Percentiles rank a stretch among this genome's conserved stretches.
phyloP scores from a whole-genome alignment of 1,140 invertebrate genomes.

The Trichonephila clavipes region DNA sequence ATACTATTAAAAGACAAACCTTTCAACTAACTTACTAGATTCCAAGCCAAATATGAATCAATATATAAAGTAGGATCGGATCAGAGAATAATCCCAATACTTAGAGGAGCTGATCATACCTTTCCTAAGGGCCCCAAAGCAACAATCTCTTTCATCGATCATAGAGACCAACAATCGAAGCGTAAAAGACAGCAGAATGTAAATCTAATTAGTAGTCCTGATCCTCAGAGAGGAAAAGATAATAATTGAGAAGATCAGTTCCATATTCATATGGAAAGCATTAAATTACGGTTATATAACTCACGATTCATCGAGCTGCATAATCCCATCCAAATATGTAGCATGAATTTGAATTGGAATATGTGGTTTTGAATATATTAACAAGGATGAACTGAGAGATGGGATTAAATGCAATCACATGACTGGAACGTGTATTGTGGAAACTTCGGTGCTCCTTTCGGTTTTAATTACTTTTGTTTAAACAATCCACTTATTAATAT shows the following conservation, averaged over 20 bases:
- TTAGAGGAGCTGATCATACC: background rate
- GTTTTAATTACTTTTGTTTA: no score
- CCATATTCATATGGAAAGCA: background rate
- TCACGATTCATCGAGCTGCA: background rate
- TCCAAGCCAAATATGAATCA: background rate
- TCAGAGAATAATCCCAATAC: background rate
- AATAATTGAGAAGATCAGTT: background rate
- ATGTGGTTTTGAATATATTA: background rate
- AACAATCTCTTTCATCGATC: background rate
- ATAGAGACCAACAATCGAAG: background rate
- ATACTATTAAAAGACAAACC: no score
- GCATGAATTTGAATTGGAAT: background rate
- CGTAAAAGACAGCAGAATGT: background rate
- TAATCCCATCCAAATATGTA: background rate
- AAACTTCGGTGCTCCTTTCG: no score
- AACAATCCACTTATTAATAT: no score
- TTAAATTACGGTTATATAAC: conserved; percentile 13
- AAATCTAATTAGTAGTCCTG: background rate
- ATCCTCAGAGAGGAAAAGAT: background rate
- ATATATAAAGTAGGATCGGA: background rate
- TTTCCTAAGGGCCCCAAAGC: background rate
- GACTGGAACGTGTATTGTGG: no score
- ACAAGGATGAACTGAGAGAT: background rate
- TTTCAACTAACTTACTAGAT: background rate
- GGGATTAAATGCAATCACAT: background rate